Base-by-base conservation (phyloP, 2,113 vertebrate species). In the Crotalus viridis region DNA sequence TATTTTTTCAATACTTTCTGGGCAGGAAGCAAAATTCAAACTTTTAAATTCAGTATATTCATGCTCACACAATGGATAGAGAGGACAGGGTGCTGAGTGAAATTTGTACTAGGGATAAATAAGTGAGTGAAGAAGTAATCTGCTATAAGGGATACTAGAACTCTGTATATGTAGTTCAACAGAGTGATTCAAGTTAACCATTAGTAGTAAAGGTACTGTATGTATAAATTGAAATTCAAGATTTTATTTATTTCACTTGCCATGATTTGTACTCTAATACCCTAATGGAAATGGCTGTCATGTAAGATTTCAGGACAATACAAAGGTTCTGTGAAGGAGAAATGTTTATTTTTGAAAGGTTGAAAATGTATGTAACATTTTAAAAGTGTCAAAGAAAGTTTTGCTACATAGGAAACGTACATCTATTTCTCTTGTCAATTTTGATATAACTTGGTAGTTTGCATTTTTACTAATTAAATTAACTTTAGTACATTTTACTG, bases 401-500 rank as follows among this genome's bases (percentile, higher is more conserved):
- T 33, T 88, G 17, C n/a, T 88, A 33, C 52, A 54, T 22, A 55
- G 28, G n/a, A 39, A 55, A 51, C 85, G 17, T 4, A 88, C 46
- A 17, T 19, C 12, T 7, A 8, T 55, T 54, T 15, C 12, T 64
- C 39, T 24, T 87, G 57, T 86, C 43, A 26, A 10, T 48, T 74
- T 85, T 51, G 8, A 0, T 52, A 87, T 59, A 5, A 9, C 94
- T 90, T 90, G 39, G 57, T 51, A 28, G 46, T 26, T 51, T 91
- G 0, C 48, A 28, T 0, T 85, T 94, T 91, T 74, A 59, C 52
- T 54, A 28, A 52, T 61, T 56, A 69, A 6, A 0, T 54, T 17
- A 64, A 59, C 33, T 93, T 95, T 81, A 93, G 33, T 39, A 43
- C 33, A 81, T 81, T 81, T 81, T 39, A 39, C 74, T 81, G 17